Evolutionary conservation across 1,140 invertebrate species (phyloP), one percentile per base, ranked within the genome.

Genomic region (Aphaenogaster ashmeadi): DNA sequence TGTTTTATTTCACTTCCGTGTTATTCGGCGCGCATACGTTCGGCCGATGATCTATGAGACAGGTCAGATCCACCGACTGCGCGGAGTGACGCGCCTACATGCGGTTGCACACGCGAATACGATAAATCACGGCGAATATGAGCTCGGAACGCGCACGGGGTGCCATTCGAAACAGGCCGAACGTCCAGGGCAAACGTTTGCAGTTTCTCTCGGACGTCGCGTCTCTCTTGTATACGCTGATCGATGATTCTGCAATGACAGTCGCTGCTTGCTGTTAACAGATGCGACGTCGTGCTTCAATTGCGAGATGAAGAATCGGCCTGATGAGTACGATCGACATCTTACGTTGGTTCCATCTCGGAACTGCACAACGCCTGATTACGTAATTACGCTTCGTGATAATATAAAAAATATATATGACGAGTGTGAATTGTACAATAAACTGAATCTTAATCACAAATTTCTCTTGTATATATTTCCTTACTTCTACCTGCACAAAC

Each of bases 81-180:
- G 71, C 72, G 62, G 52, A 75, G 58, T 90, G 78, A 75, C 85
- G 78, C 85, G 77, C 38, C 60, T 85, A 86, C 87, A 64, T 85
- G 80, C 66, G 87, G 87, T 67, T 60, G 86, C 88, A 66, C 85
- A 64, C 56, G 88, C 75, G 86, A 90, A 77, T 86, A 81, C 89
- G 81, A 92, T 92, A 92, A 89, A 91, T 92, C 91, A 92, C 47
- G 33, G 67, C 44, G 91, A 91, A 87, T 92, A 92, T 92, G 87
- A 92, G 86, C 72, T 90, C 71, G 89, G 66, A 87, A 62, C 78
- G 66, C 88, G 71, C 52, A 74, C 58, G 72, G 86, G 72, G 36
- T 77, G 83, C 89, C 83, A 85, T 92, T 92, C 62, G 90, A 89
- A 92, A 91, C 89, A 89, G 91, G 74, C 89, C 72, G 89, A 92